Evolutionary conservation across 2,797 vertebrate species (phyloP), one percentile per base, ranked within the genome.

Genomic region (Coregonus sp.): DNA sequence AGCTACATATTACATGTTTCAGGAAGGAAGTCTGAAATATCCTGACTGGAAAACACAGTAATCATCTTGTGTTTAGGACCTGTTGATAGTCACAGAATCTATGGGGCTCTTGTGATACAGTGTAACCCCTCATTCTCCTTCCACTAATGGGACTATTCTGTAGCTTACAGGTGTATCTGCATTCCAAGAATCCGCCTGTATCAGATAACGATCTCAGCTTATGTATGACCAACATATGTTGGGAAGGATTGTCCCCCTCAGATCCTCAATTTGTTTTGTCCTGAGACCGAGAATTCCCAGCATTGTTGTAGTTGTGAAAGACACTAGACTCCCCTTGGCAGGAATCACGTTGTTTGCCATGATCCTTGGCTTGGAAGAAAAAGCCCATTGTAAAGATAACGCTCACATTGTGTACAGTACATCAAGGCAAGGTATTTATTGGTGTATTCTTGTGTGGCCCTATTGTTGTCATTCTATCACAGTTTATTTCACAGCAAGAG

Each of bases 151-250:
- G 40, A 47, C 40, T 47, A 47, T 47, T 47, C 40, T 47, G 40
- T 12, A 47, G 40, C 2, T 3, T 47, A 47, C 40, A 47, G 40
- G 81, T 86, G 84, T 56, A 75, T 50, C 70, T 31, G 65, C 81
- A 81, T 87, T 84, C 83, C 81, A 52, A 0, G 52, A 54, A 61
- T 73, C 14, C 71, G 40, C 50, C 50, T 47, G 25, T 18, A 73
- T 80, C 76, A 76, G 69, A 80, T 54, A 75, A 78, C 70, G 25
- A 80, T 56, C 70, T 76, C 35, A 67, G 78, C 31, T 69, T 76
- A 76, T 80, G 76, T 85, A 56, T 0, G 33, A 81, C 75, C 61
- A 80, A 81, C 85, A 86, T 84, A 82, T 82, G 88, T 81, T 2
- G 14, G 40, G 72, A 75, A 56, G 81, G 76, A 75, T n/a, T 33